Evolutionary conservation across 2,113 vertebrate species (phyloP).

Genomic region (Hemibagrus wyckioides): DNA sequence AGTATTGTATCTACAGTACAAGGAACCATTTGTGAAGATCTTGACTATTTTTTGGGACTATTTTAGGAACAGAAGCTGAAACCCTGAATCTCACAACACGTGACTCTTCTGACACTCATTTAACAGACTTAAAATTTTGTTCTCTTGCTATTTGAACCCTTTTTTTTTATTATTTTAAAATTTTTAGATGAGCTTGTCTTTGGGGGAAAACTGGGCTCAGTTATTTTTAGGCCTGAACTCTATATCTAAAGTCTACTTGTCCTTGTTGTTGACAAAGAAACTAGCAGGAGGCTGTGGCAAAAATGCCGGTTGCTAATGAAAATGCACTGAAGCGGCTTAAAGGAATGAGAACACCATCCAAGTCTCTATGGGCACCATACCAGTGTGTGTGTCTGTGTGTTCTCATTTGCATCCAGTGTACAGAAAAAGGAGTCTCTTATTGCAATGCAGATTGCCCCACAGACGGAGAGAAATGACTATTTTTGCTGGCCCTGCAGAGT

Average conservation of each 20-base stretch:
- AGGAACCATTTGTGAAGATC: too few relatives aligned
- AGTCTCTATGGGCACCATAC: conserved; percentile 7
- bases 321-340: conserved; percentile 22
- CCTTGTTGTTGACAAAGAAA: conserved; percentile 22
- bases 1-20: too few relatives aligned
- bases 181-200: background rate
- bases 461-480: background rate
- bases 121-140: background rate
- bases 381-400: background rate
- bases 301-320: conserved; percentile 13
- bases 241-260: conserved; percentile 6
- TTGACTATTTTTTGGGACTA: background rate
- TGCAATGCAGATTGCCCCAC: background rate
- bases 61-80: background rate
- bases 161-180: background rate
- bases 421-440: conserved; percentile 4
- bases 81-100: too few relatives aligned
- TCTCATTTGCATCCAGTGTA: conserved; percentile 21
- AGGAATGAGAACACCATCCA: conserved; percentile 19
- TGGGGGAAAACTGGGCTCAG: background rate
- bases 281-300: background rate
- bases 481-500: background rate
- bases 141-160: background rate
- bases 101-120: too few relatives aligned
- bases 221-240: background rate